Percentiles rank a stretch among this genome's conserved stretches.
phyloP scores from a whole-genome alignment of 2,888 invertebrate genomes.

The Punctoribates punctum region DNA sequence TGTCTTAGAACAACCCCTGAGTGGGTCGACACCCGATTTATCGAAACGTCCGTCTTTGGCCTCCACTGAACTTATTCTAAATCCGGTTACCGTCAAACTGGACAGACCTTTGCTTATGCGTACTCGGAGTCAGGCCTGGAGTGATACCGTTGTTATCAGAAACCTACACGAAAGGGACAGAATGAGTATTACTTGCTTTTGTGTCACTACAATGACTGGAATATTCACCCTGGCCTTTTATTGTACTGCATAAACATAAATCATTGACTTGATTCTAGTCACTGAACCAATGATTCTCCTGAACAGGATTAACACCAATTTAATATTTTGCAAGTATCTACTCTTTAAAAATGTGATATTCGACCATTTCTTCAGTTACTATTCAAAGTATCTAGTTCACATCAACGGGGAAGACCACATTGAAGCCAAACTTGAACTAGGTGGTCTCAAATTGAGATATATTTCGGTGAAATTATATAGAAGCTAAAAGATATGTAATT shows the following conservation, averaged over 20 bases:
- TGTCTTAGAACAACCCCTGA: not conserved
- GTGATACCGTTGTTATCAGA: slow-evolving; percentile 16
- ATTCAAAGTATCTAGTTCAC: too few species aligned
- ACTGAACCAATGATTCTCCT: not conserved
- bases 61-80: slow-evolving; percentile 1
- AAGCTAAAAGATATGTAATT: too few species aligned
- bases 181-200: slow-evolving; percentile 5
- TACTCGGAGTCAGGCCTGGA: slow-evolving; percentile 16
- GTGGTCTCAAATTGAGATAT: too few species aligned
- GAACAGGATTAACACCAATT: too few species aligned
- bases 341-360: too few species aligned
- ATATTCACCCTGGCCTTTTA: slow-evolving; percentile 16
- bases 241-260: slow-evolving; percentile 3
- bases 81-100: not conserved
- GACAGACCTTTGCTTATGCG: not conserved
- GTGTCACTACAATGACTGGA: slow-evolving; percentile 8
- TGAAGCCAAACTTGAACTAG: too few species aligned
- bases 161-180: slow-evolving; percentile 34
- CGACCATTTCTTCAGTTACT: too few species aligned
- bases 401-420: too few species aligned
- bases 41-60: not conserved
- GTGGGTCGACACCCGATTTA: not conserved
- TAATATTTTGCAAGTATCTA: too few species aligned
- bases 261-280: not conserved
- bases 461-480: too few species aligned